Conservation (phyloP, 2,888 invertebrate species). For the Anarsia innoxiella region DNA sequence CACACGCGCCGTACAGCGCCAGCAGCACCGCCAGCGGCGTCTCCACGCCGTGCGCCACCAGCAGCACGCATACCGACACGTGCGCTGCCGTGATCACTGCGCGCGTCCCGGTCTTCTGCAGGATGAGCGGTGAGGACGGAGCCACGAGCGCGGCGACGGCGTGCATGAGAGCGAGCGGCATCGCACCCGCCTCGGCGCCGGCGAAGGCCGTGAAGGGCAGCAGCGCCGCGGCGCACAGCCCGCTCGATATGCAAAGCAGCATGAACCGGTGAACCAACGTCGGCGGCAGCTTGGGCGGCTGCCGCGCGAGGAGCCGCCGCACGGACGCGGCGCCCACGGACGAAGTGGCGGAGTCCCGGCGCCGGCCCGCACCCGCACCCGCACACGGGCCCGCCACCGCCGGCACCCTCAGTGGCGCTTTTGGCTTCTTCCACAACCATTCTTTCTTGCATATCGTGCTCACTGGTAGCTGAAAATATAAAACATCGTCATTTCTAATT, state of each 20-base stretch:
- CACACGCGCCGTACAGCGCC: constrained; percentile 63
- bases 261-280: constrained; percentile 65
- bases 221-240: constrained; percentile 78
- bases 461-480: constrained; percentile 54
- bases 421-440: constrained; percentile 65
- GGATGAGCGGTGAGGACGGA: constrained; percentile 58
- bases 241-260: constrained; percentile 75
- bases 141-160: constrained; percentile 75
- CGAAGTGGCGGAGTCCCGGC: constrained; percentile 81
- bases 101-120: constrained; percentile 58
- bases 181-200: constrained; percentile 74
- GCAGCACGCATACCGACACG: constrained; percentile 72
- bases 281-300: constrained; percentile 65
- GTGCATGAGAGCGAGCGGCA: constrained; percentile 78
- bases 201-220: constrained; percentile 74
- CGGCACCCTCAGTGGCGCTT: constrained; percentile 30
- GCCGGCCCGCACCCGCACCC: constrained; percentile 47
- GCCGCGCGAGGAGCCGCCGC: constrained; percentile 79
- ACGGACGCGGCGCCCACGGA: constrained; percentile 87
- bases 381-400: too few species aligned
- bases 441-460: constrained; percentile 63
- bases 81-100: constrained; percentile 66
- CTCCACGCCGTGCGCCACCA: constrained; percentile 72
- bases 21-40: constrained; percentile 52
- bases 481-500: too few species aligned